Percentiles rank a stretch among this genome's conserved stretches.
These are phyloP conservation scores for Aix galericulata DNA, from an alignment of 2,113 vertebrate genomes.

Conservation along the genomic window DNA sequence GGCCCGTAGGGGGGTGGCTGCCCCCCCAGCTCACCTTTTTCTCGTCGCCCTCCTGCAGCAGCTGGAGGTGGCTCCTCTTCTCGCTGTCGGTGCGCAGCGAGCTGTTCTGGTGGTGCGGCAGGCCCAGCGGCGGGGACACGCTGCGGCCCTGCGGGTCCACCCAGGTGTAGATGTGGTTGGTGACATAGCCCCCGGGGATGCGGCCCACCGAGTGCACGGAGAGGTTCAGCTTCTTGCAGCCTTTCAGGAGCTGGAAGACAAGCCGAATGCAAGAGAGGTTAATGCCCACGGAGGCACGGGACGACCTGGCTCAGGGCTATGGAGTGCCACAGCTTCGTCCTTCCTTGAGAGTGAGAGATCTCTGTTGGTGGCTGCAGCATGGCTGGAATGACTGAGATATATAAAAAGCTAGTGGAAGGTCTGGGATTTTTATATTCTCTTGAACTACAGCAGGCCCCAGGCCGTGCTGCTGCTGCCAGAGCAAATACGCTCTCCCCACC, in stretches of 20 bases:
- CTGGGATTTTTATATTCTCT: not conserved
- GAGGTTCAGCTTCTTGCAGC: conserved; percentile 93
- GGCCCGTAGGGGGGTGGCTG: not conserved
- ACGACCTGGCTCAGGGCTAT: not conserved
- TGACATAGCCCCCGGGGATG: conserved; percentile 92
- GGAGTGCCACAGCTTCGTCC: rapidly evolving
- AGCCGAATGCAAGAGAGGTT: not conserved
- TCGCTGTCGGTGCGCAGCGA: conserved; percentile 81
- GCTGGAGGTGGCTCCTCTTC: conserved; percentile 89
- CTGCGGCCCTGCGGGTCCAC: conserved; percentile 94
- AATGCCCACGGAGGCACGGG: not conserved
- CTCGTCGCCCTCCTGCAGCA: conserved; percentile 93
- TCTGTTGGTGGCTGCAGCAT: too few relatives aligned
- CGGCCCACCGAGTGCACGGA: conserved; percentile 91
- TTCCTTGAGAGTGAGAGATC: not conserved
- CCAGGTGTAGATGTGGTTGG: conserved; percentile 98
- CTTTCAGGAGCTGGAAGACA: conserved; percentile 88
- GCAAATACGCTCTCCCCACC: not conserved
- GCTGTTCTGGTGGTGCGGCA: conserved; percentile 82
- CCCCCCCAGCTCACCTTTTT: conserved; percentile 86
- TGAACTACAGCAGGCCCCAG: not conserved
- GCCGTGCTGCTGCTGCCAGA: not conserved
- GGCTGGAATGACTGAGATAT: not conserved
- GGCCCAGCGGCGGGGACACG: conserved; percentile 86
- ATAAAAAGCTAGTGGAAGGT: not conserved